Evolutionary conservation across 2,797 vertebrate genomes (phyloP).

Genomic region (Oreochromis mossambicus): DNA sequence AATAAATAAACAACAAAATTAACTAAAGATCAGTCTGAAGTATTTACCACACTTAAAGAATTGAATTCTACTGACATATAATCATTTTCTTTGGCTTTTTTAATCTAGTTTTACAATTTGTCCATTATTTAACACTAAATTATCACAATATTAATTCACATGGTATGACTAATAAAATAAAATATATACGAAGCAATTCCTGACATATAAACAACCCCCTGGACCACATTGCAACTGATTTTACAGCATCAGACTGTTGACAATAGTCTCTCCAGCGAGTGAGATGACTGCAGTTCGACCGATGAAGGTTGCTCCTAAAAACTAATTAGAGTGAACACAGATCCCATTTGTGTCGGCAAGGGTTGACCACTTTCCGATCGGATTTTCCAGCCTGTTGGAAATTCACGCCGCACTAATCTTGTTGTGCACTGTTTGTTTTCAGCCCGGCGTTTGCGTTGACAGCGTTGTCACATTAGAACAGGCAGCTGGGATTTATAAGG

Average conservation of each 20-base stretch:
- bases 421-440: background rate
- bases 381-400: slow-evolving; percentile 33
- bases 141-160: background rate
- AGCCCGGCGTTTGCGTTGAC: background rate
- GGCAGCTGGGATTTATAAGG: background rate
- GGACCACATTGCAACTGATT: background rate
- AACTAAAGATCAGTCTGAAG: background rate
- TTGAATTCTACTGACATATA: background rate
- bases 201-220: background rate
- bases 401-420: background rate
- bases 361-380: slow-evolving; percentile 32
- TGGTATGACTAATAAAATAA: background rate
- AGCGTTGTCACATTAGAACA: slow-evolving; percentile 9
- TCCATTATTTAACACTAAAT: background rate
- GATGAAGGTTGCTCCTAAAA: slow-evolving; percentile 4
- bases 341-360: slow-evolving; percentile 5
- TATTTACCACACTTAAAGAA: background rate
- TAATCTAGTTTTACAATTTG: background rate
- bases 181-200: background rate
- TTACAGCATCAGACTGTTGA: background rate
- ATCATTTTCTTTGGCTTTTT: background rate
- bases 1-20: background rate
- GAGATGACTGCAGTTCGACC: background rate
- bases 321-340: slow-evolving; percentile 29
- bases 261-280: background rate